Evolutionary conservation across 2,113 vertebrate genomes (phyloP).

Genomic region (Microcebus lehilahytsara): DNA sequence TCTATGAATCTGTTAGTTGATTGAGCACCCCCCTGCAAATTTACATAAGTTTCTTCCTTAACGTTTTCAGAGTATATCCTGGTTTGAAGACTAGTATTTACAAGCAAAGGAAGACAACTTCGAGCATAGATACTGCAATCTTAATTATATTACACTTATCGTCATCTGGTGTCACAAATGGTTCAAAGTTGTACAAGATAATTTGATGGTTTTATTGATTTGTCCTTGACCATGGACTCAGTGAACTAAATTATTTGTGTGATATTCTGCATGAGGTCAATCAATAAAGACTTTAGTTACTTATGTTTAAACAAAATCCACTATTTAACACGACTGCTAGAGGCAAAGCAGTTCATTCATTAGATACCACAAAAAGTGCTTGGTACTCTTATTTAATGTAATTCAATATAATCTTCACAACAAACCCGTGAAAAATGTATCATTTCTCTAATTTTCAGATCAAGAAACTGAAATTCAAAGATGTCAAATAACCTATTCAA

Average conservation of each 20-base stretch:
- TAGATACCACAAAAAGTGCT: neutral
- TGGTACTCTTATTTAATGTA: neutral
- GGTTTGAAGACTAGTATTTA: neutral
- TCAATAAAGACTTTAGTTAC: neutral
- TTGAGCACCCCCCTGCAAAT: neutral
- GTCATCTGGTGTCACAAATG: neutral
- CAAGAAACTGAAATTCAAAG: neutral
- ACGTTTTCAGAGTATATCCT: neutral
- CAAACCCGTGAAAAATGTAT: neutral
- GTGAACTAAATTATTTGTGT: neutral
- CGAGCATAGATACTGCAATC: neutral
- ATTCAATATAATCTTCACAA: neutral
- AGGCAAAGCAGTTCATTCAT: neutral
- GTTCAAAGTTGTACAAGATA: neutral
- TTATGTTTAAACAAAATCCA: neutral
- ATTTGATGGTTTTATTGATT: neutral
- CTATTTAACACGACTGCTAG: neutral
- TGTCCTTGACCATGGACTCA: neutral
- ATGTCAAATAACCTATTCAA: neutral
- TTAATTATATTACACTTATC: neutral
- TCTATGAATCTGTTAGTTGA: neutral
- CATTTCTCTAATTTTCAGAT: neutral
- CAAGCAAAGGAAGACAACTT: neutral
- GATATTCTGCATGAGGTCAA: neutral
- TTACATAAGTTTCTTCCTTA: neutral